A percentile compares a stretch with the other conserved stretches of the same genome.
These are phyloP conservation scores for Furcula furcula DNA, from an alignment of 2,888 invertebrate genomes.

Conservation along the genomic window DNA sequence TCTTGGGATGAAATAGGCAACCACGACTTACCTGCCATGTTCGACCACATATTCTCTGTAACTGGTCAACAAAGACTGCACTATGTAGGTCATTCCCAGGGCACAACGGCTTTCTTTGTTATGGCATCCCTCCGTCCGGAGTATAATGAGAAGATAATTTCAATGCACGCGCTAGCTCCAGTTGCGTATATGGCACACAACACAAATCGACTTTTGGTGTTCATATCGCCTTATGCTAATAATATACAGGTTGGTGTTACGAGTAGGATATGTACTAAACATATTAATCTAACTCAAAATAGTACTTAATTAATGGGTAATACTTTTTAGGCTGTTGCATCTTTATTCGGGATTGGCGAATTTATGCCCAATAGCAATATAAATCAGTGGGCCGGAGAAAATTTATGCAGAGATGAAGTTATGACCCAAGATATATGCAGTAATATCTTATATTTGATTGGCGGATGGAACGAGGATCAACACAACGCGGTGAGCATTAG, in stretches of 20 bases:
- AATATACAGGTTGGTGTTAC: conserved; percentile 59
- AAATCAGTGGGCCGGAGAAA: conserved; percentile 70
- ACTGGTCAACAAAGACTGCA: conserved; percentile 84
- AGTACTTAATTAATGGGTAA: background rate
- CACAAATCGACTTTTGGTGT: conserved; percentile 66
- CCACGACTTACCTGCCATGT: conserved; percentile 90
- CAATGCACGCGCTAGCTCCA: conserved; percentile 86
- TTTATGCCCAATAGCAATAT: conserved; percentile 83
- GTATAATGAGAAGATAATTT: conserved; percentile 84
- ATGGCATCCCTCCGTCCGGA: conserved; percentile 84
- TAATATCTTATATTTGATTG: conserved; percentile 84
- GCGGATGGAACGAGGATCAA: conserved; percentile 82
- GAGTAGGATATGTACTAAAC: too few relatives aligned
- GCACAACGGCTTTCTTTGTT: conserved; percentile 85
- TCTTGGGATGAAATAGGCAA: conserved; percentile 93
- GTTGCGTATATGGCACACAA: conserved; percentile 84
- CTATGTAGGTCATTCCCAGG: conserved; percentile 91
- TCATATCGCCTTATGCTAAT: conserved; percentile 62
- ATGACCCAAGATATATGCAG: conserved; percentile 83
- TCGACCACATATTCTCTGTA: conserved; percentile 85
- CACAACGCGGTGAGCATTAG: conserved; percentile 49
- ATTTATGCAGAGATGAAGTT: conserved; percentile 79
- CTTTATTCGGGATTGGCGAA: conserved; percentile 81
- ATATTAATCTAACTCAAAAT: too few relatives aligned
- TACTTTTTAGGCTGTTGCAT: conserved; percentile 54